Percentiles rank a stretch among this genome's conserved stretches.
Conservation (phyloP, 2,113 vertebrate genomes). For the Pseudorasbora parva region DNA sequence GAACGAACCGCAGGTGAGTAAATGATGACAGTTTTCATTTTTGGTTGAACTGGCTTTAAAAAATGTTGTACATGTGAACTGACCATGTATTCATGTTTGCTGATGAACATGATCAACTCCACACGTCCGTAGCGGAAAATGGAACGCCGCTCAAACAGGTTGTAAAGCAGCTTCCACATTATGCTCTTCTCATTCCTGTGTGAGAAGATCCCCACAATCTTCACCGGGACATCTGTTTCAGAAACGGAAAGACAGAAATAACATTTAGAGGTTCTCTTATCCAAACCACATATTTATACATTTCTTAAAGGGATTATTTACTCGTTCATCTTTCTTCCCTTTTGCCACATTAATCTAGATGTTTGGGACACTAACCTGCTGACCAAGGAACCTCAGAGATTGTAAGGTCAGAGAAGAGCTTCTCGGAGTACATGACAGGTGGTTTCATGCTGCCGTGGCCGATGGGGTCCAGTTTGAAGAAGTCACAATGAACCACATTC, state of each 20-base stretch:
- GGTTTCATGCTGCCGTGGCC: slow-evolving; percentile 67
- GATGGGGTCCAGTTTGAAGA: slow-evolving; percentile 85
- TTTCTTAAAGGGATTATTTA: not conserved
- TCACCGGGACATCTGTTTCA: slow-evolving; percentile 82
- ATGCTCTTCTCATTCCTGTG: slow-evolving; percentile 72
- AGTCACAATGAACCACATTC: slow-evolving; percentile 86
- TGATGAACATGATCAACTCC: slow-evolving; percentile 89
- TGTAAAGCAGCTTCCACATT: slow-evolving; percentile 85
- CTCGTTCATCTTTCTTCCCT: not conserved
- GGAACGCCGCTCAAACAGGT: slow-evolving; percentile 83
- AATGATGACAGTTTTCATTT: too few species aligned
- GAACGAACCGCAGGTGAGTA: too few species aligned
- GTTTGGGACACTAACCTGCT: slow-evolving; percentile 67
- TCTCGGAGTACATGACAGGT: slow-evolving; percentile 76
- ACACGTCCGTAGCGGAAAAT: slow-evolving; percentile 87
- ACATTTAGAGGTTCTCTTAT: not conserved
- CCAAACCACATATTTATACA: not conserved
- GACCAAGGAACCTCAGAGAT: slow-evolving; percentile 83
- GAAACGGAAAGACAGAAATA: not conserved
- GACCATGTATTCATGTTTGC: slow-evolving; percentile 87
- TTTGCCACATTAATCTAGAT: not conserved
- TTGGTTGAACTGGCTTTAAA: too few species aligned
- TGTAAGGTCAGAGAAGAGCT: slow-evolving; percentile 83
- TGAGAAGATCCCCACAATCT: slow-evolving; percentile 85
- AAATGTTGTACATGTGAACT: slow-evolving; percentile 29